A percentile compares a stretch with the other conserved stretches of the same genome.
These are phyloP conservation scores for Hemaris fuciformis DNA, from an alignment of 2,888 invertebrate species.

Conservation along the genomic window DNA sequence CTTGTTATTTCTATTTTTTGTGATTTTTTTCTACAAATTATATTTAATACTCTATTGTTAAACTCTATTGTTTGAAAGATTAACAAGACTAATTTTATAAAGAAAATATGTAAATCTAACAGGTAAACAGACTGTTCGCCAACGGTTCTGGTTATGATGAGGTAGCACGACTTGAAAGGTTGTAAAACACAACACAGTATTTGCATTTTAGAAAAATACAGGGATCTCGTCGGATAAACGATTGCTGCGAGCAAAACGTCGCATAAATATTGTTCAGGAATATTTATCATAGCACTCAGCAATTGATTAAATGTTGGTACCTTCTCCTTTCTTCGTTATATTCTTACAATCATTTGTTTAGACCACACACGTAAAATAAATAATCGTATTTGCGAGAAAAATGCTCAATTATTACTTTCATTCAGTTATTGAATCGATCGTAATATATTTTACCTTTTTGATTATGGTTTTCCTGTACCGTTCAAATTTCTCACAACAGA, in stretches of 20 bases:
- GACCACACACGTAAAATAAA: not conserved
- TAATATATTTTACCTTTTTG: not conserved
- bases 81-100: too few relatives aligned
- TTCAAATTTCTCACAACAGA: not conserved
- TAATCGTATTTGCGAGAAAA: not conserved
- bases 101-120: too few relatives aligned
- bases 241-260: not conserved
- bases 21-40: too few relatives aligned
- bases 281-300: not conserved
- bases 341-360: not conserved
- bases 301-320: too few relatives aligned
- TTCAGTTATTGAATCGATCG: not conserved
- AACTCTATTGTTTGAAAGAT: too few relatives aligned
- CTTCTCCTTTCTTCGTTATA: not conserved
- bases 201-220: not conserved
- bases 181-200: not conserved
- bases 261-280: not conserved
- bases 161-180: too few relatives aligned
- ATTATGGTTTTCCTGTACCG: not conserved
- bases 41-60: too few relatives aligned
- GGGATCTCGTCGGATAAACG: not conserved
- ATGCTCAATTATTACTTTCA: not conserved
- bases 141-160: too few relatives aligned
- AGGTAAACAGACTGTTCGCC: too few relatives aligned
- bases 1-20: too few relatives aligned